Evolutionary conservation across 1,140 invertebrate species (phyloP), one percentile per base, ranked within the genome.

Genomic region (Oryctes rhinoceros): DNA sequence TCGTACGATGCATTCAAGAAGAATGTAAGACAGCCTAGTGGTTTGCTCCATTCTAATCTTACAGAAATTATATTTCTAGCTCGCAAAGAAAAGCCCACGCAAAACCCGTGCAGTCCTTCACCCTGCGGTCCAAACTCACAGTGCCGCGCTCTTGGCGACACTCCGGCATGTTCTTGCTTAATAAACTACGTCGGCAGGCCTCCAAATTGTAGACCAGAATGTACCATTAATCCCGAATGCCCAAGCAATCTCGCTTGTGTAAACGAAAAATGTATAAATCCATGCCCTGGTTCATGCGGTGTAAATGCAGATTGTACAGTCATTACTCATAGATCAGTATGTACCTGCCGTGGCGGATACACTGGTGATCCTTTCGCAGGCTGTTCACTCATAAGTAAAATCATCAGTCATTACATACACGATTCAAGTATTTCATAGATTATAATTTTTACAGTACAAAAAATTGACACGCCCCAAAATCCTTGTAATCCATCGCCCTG

Each of bases 401-500:
- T 80, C 30, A n/a, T 80, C 39, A 59, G 15, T 78, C 77, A 35
- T 53, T 18, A 4, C 62, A 37, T 39, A 59, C 24, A 48, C 39
- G 11, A 39, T 10, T 49, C 18, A 39, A 10, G 15, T 76, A 76
- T 76, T 30, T 47, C 37, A 76, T 35, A 79, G 7, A 30, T 18
- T 13, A 18, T 35, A 78, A 15, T 74, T 85, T 83, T 83, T 84
- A 85, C 84, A 71, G 80, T 80, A 71, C 82, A 83, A 84, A 84
- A 84, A 39, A 78, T n/a, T 44, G 84, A 86, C 80, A 83, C 84
- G 82, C 81, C 81, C 80, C 80, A 76, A 79, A 84, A 91, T 80
- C 93, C 94, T 78, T 95, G 94, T 84, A 90, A 91, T 83, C 93
- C 94, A 62, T 93, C 92, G 48, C 94, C 94, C 62, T 96, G 94